Percentiles rank a stretch among this genome's conserved stretches.
These are phyloP conservation scores for Vespertilio murinus DNA, from an alignment of 2,797 vertebrate species.

Conservation along the genomic window DNA sequence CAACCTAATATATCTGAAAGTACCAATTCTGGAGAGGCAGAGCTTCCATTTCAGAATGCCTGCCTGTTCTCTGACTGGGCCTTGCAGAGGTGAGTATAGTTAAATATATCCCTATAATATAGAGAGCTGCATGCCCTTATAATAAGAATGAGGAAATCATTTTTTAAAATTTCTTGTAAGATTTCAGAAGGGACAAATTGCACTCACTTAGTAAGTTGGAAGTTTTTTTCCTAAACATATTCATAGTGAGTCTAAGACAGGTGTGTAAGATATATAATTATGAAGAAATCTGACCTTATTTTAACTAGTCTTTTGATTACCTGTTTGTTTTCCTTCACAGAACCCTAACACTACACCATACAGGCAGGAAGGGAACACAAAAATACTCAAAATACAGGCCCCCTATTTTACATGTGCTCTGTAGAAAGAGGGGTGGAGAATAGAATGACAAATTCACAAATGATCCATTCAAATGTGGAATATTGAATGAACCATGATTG, in stretches of 20 bases:
- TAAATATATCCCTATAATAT: not conserved
- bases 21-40: not conserved
- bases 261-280: not conserved
- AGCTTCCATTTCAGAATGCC: not conserved
- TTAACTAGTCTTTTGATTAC: not conserved
- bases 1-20: not conserved
- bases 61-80: not conserved
- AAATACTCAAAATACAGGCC: not conserved
- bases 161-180: not conserved
- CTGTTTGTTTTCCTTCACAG: not conserved
- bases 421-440: not conserved
- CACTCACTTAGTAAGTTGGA: not conserved
- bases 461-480: constrained; percentile 48
- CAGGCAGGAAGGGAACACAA: not conserved
- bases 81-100: not conserved
- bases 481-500: constrained; percentile 47
- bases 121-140: not conserved
- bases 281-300: not conserved
- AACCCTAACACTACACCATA: not conserved
- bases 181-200: not conserved
- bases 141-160: not conserved
- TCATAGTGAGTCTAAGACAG: not conserved
- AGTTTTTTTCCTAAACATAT: not conserved
- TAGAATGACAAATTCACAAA: not conserved
- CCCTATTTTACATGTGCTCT: not conserved